Percentiles rank a stretch among this genome's conserved stretches.
phyloP scores from a whole-genome alignment of 1,140 invertebrate species.

The Apis florea region DNA sequence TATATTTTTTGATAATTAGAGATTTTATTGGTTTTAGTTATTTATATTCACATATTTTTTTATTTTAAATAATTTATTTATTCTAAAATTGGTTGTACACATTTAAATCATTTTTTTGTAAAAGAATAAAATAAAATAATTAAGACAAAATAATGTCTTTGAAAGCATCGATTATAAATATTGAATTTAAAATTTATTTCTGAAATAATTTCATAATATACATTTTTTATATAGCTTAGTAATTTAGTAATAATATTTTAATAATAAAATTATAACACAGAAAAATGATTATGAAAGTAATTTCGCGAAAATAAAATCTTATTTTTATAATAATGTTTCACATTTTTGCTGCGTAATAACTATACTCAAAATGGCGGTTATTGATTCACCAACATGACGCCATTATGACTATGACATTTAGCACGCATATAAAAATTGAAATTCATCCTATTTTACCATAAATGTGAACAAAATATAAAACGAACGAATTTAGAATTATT shows the following conservation, averaged over 20 bases:
- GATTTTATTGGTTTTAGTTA: background rate
- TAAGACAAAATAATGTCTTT: background rate
- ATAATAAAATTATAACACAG: background rate
- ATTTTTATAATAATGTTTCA: background rate
- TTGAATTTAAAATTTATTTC: background rate
- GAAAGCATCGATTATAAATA: background rate
- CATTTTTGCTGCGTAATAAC: conserved; percentile 13
- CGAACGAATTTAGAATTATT: too few species aligned
- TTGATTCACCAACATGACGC: conserved; percentile 16
- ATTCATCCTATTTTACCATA: background rate
- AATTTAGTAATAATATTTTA: background rate
- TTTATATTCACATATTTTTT: background rate
- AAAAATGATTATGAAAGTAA: background rate
- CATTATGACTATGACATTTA: background rate
- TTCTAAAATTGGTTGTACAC: background rate
- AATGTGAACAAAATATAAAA: background rate
- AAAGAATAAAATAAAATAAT: background rate
- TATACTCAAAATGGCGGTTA: conserved; percentile 46
- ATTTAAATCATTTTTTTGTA: background rate
- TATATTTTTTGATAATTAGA: background rate
- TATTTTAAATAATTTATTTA: background rate
- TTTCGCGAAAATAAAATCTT: background rate
- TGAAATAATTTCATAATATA: conserved; percentile 3
- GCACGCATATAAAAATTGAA: background rate
- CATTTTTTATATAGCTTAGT: background rate